Evolutionary conservation across 2,888 invertebrate genomes (phyloP).

Genomic region (Catocala sponsa): DNA sequence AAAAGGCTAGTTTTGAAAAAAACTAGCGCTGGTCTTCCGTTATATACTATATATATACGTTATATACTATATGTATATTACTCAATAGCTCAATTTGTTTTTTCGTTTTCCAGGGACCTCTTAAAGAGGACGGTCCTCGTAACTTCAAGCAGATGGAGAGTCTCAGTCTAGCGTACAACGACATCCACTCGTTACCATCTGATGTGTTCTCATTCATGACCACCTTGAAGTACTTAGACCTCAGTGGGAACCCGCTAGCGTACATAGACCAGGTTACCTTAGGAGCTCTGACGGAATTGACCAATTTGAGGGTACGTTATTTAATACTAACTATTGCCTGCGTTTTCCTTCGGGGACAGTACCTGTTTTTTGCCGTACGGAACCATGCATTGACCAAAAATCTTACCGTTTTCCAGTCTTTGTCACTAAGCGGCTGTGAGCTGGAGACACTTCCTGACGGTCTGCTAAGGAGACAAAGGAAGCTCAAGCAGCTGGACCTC

Average conservation of each 20-base stretch:
- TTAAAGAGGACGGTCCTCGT: constrained; percentile 70
- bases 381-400: no score
- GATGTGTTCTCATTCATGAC: constrained; percentile 91
- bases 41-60: no score
- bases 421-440: constrained; percentile 90
- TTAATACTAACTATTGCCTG: no score
- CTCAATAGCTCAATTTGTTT: no score
- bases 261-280: constrained; percentile 89
- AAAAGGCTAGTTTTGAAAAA: no score
- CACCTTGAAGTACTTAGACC: constrained; percentile 88
- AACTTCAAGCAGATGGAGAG: constrained; percentile 84
- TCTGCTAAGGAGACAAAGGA: constrained; percentile 89
- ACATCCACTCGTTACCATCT: constrained; percentile 88
- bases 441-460: constrained; percentile 87
- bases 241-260: constrained; percentile 91
- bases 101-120: constrained; percentile 80
- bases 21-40: no score
- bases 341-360: no score
- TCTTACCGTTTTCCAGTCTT: constrained; percentile 71
- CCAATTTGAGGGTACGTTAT: constrained; percentile 86
- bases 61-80: no score
- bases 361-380: no score
- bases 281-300: constrained; percentile 88
- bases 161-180: constrained; percentile 90
- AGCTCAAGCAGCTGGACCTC: constrained; percentile 89